Evolutionary conservation across 2,888 invertebrate genomes (phyloP), one percentile per base, ranked within the genome.

Genomic region (Linnaemya tessellans): DNA sequence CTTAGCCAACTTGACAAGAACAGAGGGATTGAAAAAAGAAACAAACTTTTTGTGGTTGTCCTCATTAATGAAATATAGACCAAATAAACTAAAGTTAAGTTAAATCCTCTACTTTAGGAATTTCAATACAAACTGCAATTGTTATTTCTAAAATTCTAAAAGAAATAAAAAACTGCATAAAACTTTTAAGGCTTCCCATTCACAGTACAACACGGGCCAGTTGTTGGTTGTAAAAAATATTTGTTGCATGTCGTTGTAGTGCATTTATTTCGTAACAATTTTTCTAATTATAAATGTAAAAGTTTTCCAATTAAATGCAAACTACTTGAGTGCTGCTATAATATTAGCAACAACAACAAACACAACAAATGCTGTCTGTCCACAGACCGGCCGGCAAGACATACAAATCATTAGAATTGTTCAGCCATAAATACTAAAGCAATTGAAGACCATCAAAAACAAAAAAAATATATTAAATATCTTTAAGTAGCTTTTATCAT

Each of bases 261-360:
- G 58, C 78, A 81, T 81, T 81, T 70, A 81, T 84, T 84, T 81
- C 74, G 84, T 49, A 82, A 79, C 64, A 79, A 75, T 80, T 78
- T 65, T 81, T 82, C 70, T 85, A 85, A 85, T 85, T 82, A 82
- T 82, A 80, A 82, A 70, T 81, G 64, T 43, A 60, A 81, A 85
- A 85, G 79, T 85, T 85, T 85, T 85, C 84, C 81, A 85, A 85
- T 82, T 82, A 80, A 85, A 82, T 46, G 75, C 65, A 80, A 85
- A 82, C 82, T 85, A 78, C 56, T 81, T 46, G 43, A 74, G 65
- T 58, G 46, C 73, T 62, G 49, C 75, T 54, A 20, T 58, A 73
- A 71, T 43, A 56, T 62, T 13, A 67, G 38, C 15, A 56, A 18
- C 46, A 41, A 22, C 25, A 54, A 25, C 20, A 11, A 43, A 20